These are phyloP conservation scores for Calidris pugnax DNA, from an alignment of 2,113 vertebrate genomes.

Conservation along the genomic window DNA sequence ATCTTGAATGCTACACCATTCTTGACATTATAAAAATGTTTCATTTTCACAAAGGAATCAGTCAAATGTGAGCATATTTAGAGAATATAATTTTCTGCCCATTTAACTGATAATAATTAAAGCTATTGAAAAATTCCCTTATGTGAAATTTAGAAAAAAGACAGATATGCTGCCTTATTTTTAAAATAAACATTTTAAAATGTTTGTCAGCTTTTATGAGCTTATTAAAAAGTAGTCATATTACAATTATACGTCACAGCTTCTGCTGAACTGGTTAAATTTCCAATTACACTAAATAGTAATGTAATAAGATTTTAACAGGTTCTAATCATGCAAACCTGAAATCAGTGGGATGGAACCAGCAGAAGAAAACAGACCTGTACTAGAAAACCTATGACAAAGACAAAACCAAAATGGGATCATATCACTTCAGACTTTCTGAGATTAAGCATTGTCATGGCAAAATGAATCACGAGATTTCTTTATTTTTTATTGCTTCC, in stretches of 20 bases:
- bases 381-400: neutral
- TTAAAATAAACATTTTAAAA: neutral
- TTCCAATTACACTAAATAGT: neutral
- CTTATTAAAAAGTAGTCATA: neutral
- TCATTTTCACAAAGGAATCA: neutral
- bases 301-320: neutral
- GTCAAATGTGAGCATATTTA: neutral
- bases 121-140: neutral
- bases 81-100: neutral
- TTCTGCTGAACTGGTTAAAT: neutral
- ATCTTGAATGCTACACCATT: neutral
- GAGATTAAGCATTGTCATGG: neutral
- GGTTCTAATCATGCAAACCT: neutral
- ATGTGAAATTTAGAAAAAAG: neutral
- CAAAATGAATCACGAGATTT: neutral
- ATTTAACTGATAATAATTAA: neutral
- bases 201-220: neutral
- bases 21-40: neutral
- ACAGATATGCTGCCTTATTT: neutral
- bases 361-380: neutral
- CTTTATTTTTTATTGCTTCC: neutral
- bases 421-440: neutral
- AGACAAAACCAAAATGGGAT: neutral
- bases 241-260: neutral
- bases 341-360: neutral